Evolutionary conservation across 2,797 vertebrate species (phyloP), one percentile per base, ranked within the genome.

Genomic region (Chrosomus eos): DNA sequence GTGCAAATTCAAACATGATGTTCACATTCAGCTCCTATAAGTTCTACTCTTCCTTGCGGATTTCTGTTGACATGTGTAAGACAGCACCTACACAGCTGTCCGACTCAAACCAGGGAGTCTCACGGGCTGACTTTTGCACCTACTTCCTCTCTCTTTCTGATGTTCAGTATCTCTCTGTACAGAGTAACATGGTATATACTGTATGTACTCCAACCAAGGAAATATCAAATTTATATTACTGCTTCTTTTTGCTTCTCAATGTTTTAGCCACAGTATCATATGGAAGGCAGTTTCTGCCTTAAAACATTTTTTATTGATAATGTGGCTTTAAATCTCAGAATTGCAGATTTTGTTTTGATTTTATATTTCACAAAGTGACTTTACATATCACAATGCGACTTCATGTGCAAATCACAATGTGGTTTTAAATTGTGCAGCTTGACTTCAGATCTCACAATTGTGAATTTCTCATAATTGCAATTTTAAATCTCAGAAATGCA

Each of bases 1-100:
- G 48, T 70, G 19, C 58, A 48, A 73, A 71, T 75, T 75, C 66
- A 75, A 87, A 82, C 45, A 86, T 53, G 76, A 33, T 82, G 71
- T 77, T 76, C 55, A 21, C 74, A 78, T 85, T 82, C 83, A 62
- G 45, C 79, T 31, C n/a, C 18, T 21, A 71, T 38, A 79, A 75
- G 55, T 51, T 58, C 26, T 36, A 48, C 55, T 18, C 48, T 45
- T 45, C 9, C 55, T 74, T 67, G 55, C 10, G 48, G 33, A 55
- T 73, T 51, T 71, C 66, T 18, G 74, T 60, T 78, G 82, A 78
- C 66, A 64, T 67, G 60, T 73, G 43, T 60, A 68, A 71, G 81
- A 79, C 77, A 73, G 48, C 67, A 21, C 36, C 68, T 80, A 67
- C 71, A 80, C 40, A 67, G 62, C 68, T 66, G 67, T 84, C 73